phyloP scores from a whole-genome alignment of 1,140 invertebrate genomes.

The Rhagoletis pomonella region DNA sequence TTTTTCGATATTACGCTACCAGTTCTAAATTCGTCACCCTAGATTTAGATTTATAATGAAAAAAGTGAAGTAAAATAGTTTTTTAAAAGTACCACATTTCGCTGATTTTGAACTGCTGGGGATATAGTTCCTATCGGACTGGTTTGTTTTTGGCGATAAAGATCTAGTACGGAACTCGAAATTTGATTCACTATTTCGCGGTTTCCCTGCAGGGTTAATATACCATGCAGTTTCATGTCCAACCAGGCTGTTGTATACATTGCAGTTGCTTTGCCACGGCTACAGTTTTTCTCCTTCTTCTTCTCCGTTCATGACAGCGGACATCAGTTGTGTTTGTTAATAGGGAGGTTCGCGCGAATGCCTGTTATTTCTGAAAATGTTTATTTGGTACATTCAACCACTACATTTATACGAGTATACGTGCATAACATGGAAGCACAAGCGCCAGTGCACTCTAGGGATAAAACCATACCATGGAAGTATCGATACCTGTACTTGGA shows the following conservation, averaged over 20 bases:
- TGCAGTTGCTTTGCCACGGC: slow-evolving; percentile 14
- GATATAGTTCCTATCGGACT: too few relatives aligned
- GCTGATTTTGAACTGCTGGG: too few relatives aligned
- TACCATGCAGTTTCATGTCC: neutral
- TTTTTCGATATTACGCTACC: too few relatives aligned
- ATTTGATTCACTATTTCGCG: too few relatives aligned
- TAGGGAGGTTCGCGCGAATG: neutral
- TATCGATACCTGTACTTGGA: too few relatives aligned
- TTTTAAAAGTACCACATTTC: too few relatives aligned
- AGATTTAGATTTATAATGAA: too few relatives aligned
- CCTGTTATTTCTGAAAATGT: slow-evolving; percentile 11
- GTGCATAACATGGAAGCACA: neutral
- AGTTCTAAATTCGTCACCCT: too few relatives aligned
- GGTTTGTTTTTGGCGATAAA: too few relatives aligned
- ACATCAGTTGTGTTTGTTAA: slow-evolving; percentile 20
- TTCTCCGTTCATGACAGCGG: neutral
- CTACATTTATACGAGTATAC: neutral
- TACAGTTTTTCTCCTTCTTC: neutral
- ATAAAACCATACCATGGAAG: too few relatives aligned
- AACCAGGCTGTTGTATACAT: slow-evolving; percentile 16
- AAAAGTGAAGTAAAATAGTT: too few relatives aligned
- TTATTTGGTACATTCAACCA: slow-evolving; percentile 38
- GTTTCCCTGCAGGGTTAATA: neutral
- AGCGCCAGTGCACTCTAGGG: neutral
- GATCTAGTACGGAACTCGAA: too few relatives aligned